Conservation (phyloP, 2,888 invertebrate genomes). For the Agrochola circellaris region DNA sequence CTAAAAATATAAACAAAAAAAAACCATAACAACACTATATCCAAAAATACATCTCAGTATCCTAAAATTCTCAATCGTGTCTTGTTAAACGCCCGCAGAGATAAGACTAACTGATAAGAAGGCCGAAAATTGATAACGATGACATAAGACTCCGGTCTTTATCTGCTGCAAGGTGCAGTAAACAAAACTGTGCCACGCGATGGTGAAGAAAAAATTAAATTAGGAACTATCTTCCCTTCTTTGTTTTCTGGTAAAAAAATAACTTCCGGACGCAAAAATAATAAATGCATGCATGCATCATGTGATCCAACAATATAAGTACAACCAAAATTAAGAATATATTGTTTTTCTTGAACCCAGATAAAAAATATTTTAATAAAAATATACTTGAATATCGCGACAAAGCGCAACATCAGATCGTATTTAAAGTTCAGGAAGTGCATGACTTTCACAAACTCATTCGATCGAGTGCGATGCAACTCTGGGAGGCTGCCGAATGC, state of each 20-base stretch:
- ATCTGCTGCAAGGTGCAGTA: conserved; percentile 58
- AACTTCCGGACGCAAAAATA: conserved; percentile 20
- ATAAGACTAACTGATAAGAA: conserved; percentile 52
- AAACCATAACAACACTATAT: neutral
- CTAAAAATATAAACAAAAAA: neutral
- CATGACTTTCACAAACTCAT: conserved; percentile 76
- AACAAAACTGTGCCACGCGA: conserved; percentile 22
- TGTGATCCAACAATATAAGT: neutral
- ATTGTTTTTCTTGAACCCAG: neutral
- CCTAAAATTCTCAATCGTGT: conserved; percentile 19
- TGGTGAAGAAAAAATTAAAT: conserved; percentile 1
- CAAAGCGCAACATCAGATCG: conserved; percentile 23
- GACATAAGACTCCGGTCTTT: conserved; percentile 46
- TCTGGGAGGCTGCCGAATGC: conserved; percentile 68
- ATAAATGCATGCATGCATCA: neutral
- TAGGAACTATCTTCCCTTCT: neutral
- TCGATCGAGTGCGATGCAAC: conserved; percentile 76
- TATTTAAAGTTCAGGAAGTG: conserved; percentile 66
- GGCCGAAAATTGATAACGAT: conserved; percentile 54
- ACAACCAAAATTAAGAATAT: neutral
- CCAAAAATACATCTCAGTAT: conserved; percentile 11
- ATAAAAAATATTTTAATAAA: neutral
- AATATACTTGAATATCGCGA: neutral
- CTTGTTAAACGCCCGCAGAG: conserved; percentile 34
- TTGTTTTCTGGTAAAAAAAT: conserved; percentile 20